These are phyloP conservation scores for Actias luna DNA, from an alignment of 2,888 invertebrate genomes.

Conservation along the genomic window DNA sequence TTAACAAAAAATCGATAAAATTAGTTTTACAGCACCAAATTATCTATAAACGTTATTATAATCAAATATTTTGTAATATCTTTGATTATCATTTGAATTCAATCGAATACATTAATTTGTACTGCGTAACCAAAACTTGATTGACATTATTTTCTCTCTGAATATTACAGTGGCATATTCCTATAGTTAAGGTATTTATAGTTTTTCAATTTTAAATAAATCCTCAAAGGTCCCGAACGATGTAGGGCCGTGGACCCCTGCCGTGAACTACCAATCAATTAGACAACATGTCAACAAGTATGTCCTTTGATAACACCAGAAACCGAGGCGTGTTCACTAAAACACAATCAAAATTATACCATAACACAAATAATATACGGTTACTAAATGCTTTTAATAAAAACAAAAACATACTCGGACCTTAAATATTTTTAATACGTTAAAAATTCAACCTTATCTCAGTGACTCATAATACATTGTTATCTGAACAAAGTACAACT, in stretches of 20 bases:
- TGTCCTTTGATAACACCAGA: constrained; percentile 73
- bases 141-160: constrained; percentile 51
- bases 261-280: constrained; percentile 80
- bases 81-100: not conserved
- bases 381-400: constrained; percentile 49
- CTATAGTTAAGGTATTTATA: constrained; percentile 73
- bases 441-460: constrained; percentile 40
- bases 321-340: constrained; percentile 44
- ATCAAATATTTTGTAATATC: not conserved
- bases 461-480: constrained; percentile 25
- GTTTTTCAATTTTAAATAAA: constrained; percentile 79
- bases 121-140: constrained; percentile 28
- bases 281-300: constrained; percentile 82
- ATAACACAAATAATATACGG: constrained; percentile 61
- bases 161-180: constrained; percentile 76
- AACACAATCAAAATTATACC: constrained; percentile 59
- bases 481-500: constrained; percentile 26
- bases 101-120: constrained; percentile 6
- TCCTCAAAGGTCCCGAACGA: constrained; percentile 74
- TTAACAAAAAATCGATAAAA: too few relatives aligned
- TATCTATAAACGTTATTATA: not conserved
- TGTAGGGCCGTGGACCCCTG: constrained; percentile 71
- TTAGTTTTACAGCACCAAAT: too few relatives aligned
- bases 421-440: constrained; percentile 29
- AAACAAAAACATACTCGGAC: constrained; percentile 38